Conservation (phyloP, 1,140 invertebrate genomes). For the Drosophila willistoni region DNA sequence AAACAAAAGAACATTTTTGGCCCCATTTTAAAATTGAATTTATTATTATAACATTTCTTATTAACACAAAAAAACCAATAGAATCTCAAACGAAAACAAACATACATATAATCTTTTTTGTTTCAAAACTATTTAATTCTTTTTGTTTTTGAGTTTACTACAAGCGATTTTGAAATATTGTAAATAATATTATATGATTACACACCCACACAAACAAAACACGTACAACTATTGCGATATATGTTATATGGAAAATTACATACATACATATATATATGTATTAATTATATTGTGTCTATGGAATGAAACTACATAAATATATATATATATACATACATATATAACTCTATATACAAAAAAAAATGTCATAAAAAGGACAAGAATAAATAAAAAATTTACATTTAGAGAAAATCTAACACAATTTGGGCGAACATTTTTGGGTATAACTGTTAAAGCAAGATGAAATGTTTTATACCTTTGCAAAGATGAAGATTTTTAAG, state of each 20-base stretch:
- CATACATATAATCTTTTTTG: not conserved
- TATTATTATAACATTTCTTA: constrained; percentile 1
- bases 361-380: constrained; percentile 57
- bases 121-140: constrained; percentile 6
- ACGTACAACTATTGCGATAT: constrained; percentile 48
- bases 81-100: constrained; percentile 8
- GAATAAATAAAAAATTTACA: constrained; percentile 76
- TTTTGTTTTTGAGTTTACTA: constrained; percentile 24
- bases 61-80: constrained; percentile 39
- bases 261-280: constrained; percentile 55
- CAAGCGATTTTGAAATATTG: constrained; percentile 40
- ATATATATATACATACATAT: constrained; percentile 42
- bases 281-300: constrained; percentile 70
- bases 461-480: not conserved
- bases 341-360: constrained; percentile 49
- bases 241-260: constrained; percentile 31
- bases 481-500: too few species aligned
- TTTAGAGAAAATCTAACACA: constrained; percentile 65
- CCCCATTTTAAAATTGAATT: constrained; percentile 32
- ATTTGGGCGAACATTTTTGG: not conserved
- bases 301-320: constrained; percentile 58
- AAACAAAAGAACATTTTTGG: constrained; percentile 33
- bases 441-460: not conserved
- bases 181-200: constrained; percentile 36
- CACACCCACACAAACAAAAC: constrained; percentile 19